Evolutionary conservation across 92 coral and sea anemone genomes (phyloP).

Genomic region (Blastomussa wellsi): DNA sequence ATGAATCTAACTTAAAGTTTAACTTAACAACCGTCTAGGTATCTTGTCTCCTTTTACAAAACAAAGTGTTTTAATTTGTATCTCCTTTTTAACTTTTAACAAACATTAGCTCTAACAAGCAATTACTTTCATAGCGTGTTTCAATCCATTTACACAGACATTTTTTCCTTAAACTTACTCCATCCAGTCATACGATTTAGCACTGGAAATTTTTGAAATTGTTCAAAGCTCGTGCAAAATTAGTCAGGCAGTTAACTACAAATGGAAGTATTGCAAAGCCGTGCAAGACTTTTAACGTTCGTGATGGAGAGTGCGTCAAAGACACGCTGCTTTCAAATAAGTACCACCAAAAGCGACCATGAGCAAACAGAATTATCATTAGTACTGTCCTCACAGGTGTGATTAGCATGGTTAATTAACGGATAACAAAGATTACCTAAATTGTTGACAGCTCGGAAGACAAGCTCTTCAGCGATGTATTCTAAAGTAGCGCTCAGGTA

Average conservation of each 20-base stretch:
- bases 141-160: not conserved
- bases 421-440: conserved; percentile 55
- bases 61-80: not conserved
- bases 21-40: not conserved
- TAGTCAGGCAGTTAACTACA: too few species aligned
- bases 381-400: not conserved
- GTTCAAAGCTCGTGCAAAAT: too few species aligned
- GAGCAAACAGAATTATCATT: conserved; percentile 22
- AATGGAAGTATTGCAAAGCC: too few species aligned
- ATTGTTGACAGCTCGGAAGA: conserved; percentile 71
- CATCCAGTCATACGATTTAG: not conserved
- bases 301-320: not conserved
- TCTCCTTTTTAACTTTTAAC: not conserved
- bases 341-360: not conserved
- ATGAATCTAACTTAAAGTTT: not conserved
- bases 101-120: too few species aligned
- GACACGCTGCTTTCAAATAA: not conserved
- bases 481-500: conserved; percentile 79
- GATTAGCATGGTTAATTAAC: conserved; percentile 38
- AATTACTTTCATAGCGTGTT: not conserved
- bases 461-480: conserved; percentile 85
- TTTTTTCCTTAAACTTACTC: not conserved
- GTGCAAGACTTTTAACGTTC: too few species aligned
- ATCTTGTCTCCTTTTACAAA: not conserved
- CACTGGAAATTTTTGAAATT: not conserved